Evolutionary conservation across 2,888 invertebrate genomes (phyloP).

Genomic region (Drosophila multiciliata): DNA sequence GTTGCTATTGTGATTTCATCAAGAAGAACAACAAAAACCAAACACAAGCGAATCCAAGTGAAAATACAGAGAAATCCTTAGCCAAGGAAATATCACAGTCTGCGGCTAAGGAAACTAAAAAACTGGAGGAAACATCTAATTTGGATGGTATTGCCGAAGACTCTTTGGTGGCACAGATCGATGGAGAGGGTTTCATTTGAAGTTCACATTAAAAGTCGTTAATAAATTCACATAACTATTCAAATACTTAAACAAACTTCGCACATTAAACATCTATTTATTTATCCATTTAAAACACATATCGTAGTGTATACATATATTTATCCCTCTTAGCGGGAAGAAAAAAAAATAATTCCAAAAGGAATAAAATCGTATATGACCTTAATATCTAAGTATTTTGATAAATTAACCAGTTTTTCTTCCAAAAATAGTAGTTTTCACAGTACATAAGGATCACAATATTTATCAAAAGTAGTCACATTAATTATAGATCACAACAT

Average conservation of each 20-base stretch:
- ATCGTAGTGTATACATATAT: background rate
- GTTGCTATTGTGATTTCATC: constrained; percentile 66
- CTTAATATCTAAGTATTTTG: background rate
- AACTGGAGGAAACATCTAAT: constrained; percentile 10
- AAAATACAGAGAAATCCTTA: background rate
- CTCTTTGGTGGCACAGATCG: constrained; percentile 18
- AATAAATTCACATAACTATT: background rate
- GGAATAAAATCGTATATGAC: background rate
- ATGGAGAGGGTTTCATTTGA: constrained; percentile 63
- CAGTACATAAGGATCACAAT: background rate
- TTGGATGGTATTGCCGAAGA: background rate
- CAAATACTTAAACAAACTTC: background rate
- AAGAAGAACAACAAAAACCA: constrained; percentile 16
- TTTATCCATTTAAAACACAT: background rate
- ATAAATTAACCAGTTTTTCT: background rate
- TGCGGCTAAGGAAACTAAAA: constrained; percentile 5
- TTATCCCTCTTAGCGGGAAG: background rate
- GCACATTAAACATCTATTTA: background rate
- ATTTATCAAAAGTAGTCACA: background rate
- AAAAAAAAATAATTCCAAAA: background rate
- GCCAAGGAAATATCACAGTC: background rate
- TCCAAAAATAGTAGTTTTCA: background rate
- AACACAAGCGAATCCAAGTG: background rate
- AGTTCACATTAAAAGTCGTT: background rate
- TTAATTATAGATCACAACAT: background rate